These are phyloP conservation scores for Perca fluviatilis DNA, from an alignment of 2,113 vertebrate genomes.

Conservation along the genomic window DNA sequence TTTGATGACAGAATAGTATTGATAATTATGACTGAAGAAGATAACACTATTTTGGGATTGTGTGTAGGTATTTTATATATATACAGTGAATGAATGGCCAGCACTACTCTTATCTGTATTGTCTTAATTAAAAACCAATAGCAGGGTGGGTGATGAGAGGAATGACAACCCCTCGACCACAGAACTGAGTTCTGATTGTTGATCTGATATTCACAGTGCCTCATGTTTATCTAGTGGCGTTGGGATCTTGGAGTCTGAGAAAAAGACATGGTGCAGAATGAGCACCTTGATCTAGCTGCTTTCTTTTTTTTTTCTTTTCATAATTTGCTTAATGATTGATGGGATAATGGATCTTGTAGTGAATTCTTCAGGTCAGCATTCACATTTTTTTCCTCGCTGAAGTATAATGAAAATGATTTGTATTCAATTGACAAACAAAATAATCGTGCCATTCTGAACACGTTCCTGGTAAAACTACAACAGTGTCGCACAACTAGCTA, in stretches of 20 bases:
- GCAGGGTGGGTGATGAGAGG: slow-evolving; percentile 28
- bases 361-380: slow-evolving; percentile 39
- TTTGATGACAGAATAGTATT: slow-evolving; percentile 61
- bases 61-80: slow-evolving; percentile 72
- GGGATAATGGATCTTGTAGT: slow-evolving; percentile 12
- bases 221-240: slow-evolving; percentile 64
- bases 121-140: slow-evolving; percentile 65
- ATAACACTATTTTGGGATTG: slow-evolving; percentile 78
- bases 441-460: slow-evolving; percentile 46
- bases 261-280: slow-evolving; percentile 46
- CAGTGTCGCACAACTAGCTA: neutral
- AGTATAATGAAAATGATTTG: slow-evolving; percentile 18
- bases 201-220: slow-evolving; percentile 79
- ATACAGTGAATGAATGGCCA: slow-evolving; percentile 70
- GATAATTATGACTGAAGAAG: slow-evolving; percentile 63
- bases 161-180: slow-evolving; percentile 31
- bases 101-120: slow-evolving; percentile 63
- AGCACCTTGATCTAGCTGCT: slow-evolving; percentile 75
- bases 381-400: neutral
- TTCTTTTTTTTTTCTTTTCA: slow-evolving; percentile 18
- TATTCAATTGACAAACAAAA: slow-evolving; percentile 18
- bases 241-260: slow-evolving; percentile 45
- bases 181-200: slow-evolving; percentile 30
- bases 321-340: slow-evolving; percentile 74
- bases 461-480: neutral